These are phyloP conservation scores for Torymus texanus DNA, from an alignment of 2,888 invertebrate species.

Conservation along the genomic window DNA sequence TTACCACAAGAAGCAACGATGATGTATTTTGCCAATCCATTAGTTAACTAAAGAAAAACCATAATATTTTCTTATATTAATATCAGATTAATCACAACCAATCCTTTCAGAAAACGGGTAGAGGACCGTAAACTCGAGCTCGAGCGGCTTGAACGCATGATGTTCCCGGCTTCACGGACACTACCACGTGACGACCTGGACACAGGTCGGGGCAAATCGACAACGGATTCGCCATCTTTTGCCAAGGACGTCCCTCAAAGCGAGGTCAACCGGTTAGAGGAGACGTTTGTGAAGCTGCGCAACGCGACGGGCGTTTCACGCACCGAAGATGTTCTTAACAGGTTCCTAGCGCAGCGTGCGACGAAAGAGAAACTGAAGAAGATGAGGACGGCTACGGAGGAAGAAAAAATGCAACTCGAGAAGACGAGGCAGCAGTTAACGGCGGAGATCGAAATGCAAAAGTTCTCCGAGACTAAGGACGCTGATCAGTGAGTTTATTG, in stretches of 20 bases:
- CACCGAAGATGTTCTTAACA: slow-evolving; percentile 84
- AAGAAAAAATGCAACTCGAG: slow-evolving; percentile 84
- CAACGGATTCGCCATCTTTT: slow-evolving; percentile 60
- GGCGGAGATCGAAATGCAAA: slow-evolving; percentile 84
- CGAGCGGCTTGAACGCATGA: slow-evolving; percentile 85
- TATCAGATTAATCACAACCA: not conserved
- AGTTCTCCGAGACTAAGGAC: slow-evolving; percentile 87
- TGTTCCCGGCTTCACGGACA: slow-evolving; percentile 80
- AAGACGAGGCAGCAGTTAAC: slow-evolving; percentile 80
- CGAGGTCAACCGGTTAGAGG: slow-evolving; percentile 75
- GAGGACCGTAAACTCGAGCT: slow-evolving; percentile 84
- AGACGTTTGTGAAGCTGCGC: slow-evolving; percentile 84
- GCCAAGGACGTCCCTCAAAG: slow-evolving; percentile 71
- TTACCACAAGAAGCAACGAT: too few relatives aligned
- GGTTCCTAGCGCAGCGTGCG: slow-evolving; percentile 84
- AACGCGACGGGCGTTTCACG: slow-evolving; percentile 86
- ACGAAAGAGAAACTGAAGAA: slow-evolving; percentile 83
- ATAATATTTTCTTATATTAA: not conserved
- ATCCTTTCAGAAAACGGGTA: slow-evolving; percentile 79
- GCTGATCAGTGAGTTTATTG: slow-evolving; percentile 83
- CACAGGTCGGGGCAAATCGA: slow-evolving; percentile 64
- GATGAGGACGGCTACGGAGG: slow-evolving; percentile 83
- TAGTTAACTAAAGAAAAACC: not conserved
- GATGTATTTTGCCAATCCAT: too few relatives aligned
- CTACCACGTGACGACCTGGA: slow-evolving; percentile 69